These are phyloP conservation scores for Caenorhabditis sulstoni DNA, from an alignment of 2,888 invertebrate genomes.

Conservation along the genomic window DNA sequence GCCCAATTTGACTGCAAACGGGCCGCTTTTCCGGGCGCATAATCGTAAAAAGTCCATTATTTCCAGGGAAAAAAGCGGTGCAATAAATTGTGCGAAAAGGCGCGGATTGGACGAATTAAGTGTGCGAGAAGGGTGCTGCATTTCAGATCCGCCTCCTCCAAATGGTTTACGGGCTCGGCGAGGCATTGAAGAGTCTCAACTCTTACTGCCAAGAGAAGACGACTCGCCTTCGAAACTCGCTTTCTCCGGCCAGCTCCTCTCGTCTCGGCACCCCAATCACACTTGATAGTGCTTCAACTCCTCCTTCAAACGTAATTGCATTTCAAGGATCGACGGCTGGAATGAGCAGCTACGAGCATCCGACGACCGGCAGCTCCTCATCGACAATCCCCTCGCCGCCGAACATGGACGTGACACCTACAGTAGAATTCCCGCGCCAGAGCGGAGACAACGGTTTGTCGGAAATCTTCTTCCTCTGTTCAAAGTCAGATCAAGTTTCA, in stretches of 20 bases:
- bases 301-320: constrained; percentile 17
- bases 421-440: constrained; percentile 57
- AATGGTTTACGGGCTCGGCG: constrained; percentile 73
- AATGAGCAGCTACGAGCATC: constrained; percentile 26
- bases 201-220: constrained; percentile 77
- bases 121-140: constrained; percentile 37
- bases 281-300: constrained; percentile 13
- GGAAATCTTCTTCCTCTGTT: no score
- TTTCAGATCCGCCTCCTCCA: constrained; percentile 29
- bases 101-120: constrained; percentile 32
- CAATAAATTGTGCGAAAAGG: constrained; percentile 19
- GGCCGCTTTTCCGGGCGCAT: constrained; percentile 19
- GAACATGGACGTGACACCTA: constrained; percentile 55
- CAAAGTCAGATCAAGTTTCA: constrained; percentile 7
- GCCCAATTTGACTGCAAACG: background rate
- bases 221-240: constrained; percentile 70
- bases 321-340: constrained; percentile 45
- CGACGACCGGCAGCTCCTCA: constrained; percentile 32
- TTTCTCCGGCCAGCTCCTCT: constrained; percentile 72
- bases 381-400: constrained; percentile 63
- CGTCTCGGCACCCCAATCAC: constrained; percentile 1
- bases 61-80: constrained; percentile 42
- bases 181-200: constrained; percentile 76
- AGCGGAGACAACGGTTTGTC: constrained; percentile 32
- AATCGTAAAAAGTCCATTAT: constrained; percentile 47